Evolutionary conservation across 2,888 invertebrate species (phyloP), one percentile per base, ranked within the genome.

Genomic region (Conus canariensis): DNA sequence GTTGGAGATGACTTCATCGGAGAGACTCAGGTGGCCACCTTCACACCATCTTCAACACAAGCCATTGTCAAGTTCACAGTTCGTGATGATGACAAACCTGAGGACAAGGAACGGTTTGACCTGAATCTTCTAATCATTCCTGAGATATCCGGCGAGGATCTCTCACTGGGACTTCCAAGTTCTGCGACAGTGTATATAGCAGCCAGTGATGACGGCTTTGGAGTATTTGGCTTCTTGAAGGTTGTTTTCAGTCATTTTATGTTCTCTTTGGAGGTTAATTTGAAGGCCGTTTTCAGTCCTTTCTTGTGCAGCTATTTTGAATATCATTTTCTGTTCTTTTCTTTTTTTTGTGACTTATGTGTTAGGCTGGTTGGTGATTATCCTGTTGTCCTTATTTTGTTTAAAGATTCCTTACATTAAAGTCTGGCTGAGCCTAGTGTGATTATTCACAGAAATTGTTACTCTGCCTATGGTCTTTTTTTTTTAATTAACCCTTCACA

Each of bases 181-280:
- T 90, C 92, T 8, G 93, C 94, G 2, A 92, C 91, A 1, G 94
- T 96, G 12, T 95, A 93, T 60, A 94, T 96, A 8, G 86, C 90
- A 22, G 95, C 95, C 88, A 96, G 95, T 92, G 96, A 96, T 93
- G 95, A 96, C 93, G 96, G 95, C 8, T 96, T 94, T 92, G 96
- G 96, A 85, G 93, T 95, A 1, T 96, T 96, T 89, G 93, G 94
- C 45, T 94, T 96, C 87, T 56, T 89, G 58, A 92, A 93, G 91
- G 95, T 95, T 92, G 93, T 30, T 19, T 5, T 14, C 10, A 92
- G 93, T 80, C 16, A 9, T 45, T 45, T 45, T 45, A 45, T 45
- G 45, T 45, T 45, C 45, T 45, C 4, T 45, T 45, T 45, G 45
- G 45, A 45, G 45, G 45, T 3, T 45, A 45, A 45, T 45, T 45